Evolutionary conservation across 1,140 invertebrate species (phyloP).

Genomic region (Leucophenga varia): DNA sequence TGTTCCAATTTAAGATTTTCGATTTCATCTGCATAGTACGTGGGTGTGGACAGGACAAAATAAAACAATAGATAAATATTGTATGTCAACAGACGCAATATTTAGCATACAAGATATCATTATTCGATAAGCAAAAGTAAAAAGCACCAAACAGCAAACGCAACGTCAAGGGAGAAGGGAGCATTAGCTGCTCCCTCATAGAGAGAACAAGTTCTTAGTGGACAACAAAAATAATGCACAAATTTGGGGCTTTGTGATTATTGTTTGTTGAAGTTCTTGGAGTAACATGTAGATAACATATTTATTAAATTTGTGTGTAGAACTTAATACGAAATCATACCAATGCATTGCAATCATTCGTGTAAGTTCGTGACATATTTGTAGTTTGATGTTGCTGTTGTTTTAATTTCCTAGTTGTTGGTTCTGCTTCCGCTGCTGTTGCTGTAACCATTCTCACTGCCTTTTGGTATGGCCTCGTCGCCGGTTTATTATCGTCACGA

Average conservation of each 20-base stretch:
- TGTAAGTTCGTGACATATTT: conserved; percentile 49
- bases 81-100: background rate
- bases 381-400: conserved; percentile 24
- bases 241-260: conserved; percentile 9
- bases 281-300: conserved; percentile 24
- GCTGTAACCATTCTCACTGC: background rate
- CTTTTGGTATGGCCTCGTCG: background rate
- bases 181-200: background rate
- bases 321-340: conserved; percentile 57
- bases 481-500: conserved; percentile 1
- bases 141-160: conserved; percentile 28
- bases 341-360: conserved; percentile 54
- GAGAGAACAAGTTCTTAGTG: conserved; percentile 23
- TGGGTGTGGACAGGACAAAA: background rate
- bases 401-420: conserved; percentile 15
- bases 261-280: conserved; percentile 12
- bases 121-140: conserved; percentile 11
- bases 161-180: too few species aligned
- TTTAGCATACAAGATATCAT: background rate
- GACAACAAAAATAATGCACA: conserved; percentile 6
- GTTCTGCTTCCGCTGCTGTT: conserved; percentile 4
- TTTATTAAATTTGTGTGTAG: conserved; percentile 19
- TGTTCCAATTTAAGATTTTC: conserved; percentile 75
- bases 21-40: conserved; percentile 67
- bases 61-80: background rate